Base-by-base conservation (phyloP, 2,888 invertebrate genomes). In the Ligdia adustata region DNA sequence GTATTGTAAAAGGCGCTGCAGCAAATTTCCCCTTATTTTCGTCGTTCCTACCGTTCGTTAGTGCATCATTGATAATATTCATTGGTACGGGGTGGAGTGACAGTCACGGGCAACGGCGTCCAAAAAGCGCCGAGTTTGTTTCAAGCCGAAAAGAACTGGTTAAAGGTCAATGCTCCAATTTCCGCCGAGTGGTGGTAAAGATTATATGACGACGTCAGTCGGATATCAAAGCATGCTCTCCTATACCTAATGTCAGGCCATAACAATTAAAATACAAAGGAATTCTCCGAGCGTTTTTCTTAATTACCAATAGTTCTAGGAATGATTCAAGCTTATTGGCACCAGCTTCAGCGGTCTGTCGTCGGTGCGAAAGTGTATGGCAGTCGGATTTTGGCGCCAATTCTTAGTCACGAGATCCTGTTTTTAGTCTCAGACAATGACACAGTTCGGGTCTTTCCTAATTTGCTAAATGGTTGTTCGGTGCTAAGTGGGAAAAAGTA, bases 321-420 rank as follows among this genome's bases (percentile, higher is more conserved):
- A 28, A 46, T 46, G 46, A 46, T 24, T 40, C 46, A 40, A 20
- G 14, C 33, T 7, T 40, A 46, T 46, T 46, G 46, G 46, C 46
- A 46, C 27, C 24, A 24, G n/a, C 11, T 13, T 2, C 11, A 3
- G 32, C 31, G 16, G 9, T 15, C 33, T 3, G 14, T 15, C 35
- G 16, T 12, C 29, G n/a, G n/a, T n/a, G 26, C 9, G 26, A 38
- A 26, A 32, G 16, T 15, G 16, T 6, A 22, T 18, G 9, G 20
- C 29, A 46, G 46, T 35, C 46, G 6, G 7, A 6, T 20, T 40
- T 46, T 35, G 34, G 46, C 46, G 46, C 46, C 40, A 29, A 46
- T 40, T 35, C 29, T 35, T 46, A 39, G 46, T 35, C 46, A 46
- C 46, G 14, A 31, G 40, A 11, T n/a, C n/a, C 24, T 5, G 2